A percentile compares a stretch with the other conserved stretches of the same genome.
phyloP scores from a whole-genome alignment of 2,797 vertebrate species.

The Cyprinodon diabolis region DNA sequence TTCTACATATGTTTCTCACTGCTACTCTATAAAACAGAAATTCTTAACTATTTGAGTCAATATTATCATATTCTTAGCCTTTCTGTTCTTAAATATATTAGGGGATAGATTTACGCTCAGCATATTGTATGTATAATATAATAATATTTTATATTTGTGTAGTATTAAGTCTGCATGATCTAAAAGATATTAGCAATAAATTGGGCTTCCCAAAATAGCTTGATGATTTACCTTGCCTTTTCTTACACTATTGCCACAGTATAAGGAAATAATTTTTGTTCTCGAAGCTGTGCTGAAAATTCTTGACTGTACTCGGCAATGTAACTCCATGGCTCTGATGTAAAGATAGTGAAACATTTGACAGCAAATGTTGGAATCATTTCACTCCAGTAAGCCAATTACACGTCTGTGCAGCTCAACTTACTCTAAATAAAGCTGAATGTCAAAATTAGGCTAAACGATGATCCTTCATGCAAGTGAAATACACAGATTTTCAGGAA shows the following conservation, averaged over 20 bases:
- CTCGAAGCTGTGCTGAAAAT: neutral
- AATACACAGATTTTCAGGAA: too few relatives aligned
- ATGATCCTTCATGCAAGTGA: too few relatives aligned
- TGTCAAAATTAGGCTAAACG: neutral
- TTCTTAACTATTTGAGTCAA: slow-evolving; percentile 19
- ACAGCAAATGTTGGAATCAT: neutral
- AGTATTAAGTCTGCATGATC: neutral
- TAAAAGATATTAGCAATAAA: neutral
- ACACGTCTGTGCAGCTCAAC: neutral
- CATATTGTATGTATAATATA: neutral
- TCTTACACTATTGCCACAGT: neutral
- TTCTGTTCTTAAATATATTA: neutral
- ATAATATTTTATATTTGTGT: neutral
- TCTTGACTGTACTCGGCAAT: too few relatives aligned
- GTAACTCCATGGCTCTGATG: neutral
- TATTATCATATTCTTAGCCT: slow-evolving; percentile 17
- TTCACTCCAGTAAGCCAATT: neutral
- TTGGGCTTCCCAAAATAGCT: neutral
- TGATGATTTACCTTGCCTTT: neutral
- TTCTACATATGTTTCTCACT: slow-evolving; percentile 20
- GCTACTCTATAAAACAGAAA: slow-evolving; percentile 21
- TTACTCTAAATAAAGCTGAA: neutral
- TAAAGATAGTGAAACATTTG: neutral
- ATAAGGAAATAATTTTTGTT: neutral
- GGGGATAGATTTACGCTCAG: neutral